Evolutionary conservation across 2,113 vertebrate species (phyloP).

Genomic region (Phalacrocorax carbo): DNA sequence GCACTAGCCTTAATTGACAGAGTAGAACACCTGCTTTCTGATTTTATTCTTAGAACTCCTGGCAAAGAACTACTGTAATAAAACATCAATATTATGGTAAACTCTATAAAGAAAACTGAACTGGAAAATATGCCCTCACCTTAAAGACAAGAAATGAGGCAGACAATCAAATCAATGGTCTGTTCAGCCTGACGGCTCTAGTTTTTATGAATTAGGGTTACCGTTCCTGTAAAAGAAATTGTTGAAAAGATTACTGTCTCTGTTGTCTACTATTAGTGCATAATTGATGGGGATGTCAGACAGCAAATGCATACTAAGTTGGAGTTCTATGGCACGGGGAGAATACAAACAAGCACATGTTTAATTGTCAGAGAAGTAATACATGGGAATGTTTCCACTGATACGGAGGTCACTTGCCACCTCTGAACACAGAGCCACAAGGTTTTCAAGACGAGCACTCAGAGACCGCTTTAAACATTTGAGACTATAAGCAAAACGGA

Average conservation of each 20-base stretch:
- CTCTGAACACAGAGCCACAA: not conserved
- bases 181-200: not conserved
- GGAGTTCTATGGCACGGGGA: not conserved
- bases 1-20: not conserved
- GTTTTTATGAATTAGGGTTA: not conserved
- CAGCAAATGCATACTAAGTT: not conserved
- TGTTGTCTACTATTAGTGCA: not conserved
- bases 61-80: not conserved
- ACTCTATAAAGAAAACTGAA: conserved; percentile 2
- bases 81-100: not conserved
- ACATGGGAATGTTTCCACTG: not conserved
- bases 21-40: not conserved
- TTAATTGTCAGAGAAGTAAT: not conserved
- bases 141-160: conserved; percentile 12
- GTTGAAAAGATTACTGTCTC: not conserved
- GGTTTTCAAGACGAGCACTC: not conserved
- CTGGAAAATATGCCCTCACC: conserved; percentile 30
- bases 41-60: not conserved
- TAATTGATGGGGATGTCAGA: not conserved
- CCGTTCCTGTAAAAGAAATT: not conserved
- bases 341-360: not conserved
- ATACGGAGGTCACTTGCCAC: not conserved
- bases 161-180: conserved; percentile 7
- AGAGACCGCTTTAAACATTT: not conserved
- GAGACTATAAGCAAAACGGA: not conserved